Conservation (phyloP, 2,888 invertebrate species). For the Leptarthrus brevirostris region DNA sequence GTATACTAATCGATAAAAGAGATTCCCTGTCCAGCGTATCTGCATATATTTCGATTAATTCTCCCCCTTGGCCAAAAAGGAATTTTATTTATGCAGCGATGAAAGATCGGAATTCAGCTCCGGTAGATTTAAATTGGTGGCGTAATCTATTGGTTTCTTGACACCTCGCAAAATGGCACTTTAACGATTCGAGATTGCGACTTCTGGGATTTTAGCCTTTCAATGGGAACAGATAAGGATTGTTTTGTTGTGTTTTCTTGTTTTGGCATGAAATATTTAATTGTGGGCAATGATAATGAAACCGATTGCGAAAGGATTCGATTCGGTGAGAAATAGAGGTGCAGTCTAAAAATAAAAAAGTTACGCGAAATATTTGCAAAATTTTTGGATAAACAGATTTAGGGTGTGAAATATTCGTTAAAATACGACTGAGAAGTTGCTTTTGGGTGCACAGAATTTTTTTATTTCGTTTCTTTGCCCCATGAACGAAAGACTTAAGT, state of each 20-base stretch:
- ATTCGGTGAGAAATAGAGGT: background rate
- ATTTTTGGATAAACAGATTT: background rate
- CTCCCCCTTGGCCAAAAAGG: slow-evolving; percentile 36
- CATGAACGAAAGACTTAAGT: background rate
- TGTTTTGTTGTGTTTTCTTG: slow-evolving; percentile 24
- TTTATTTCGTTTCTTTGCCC: background rate
- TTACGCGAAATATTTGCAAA: too few species aligned
- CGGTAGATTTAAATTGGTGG: slow-evolving; percentile 47
- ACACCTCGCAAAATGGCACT: slow-evolving; percentile 48
- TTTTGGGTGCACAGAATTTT: background rate
- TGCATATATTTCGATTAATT: slow-evolving; percentile 44
- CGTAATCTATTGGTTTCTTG: slow-evolving; percentile 49
- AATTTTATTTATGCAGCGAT: slow-evolving; percentile 48
- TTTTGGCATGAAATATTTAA: slow-evolving; percentile 31
- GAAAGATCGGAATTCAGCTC: slow-evolving; percentile 47
- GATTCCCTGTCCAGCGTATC: slow-evolving; percentile 45
- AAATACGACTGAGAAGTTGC: background rate
- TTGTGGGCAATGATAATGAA: slow-evolving; percentile 15
- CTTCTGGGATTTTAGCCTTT: slow-evolving; percentile 32
- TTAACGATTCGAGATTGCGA: slow-evolving; percentile 47
- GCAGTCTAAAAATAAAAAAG: background rate
- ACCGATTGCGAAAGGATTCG: slow-evolving; percentile 24
- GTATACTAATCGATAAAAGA: slow-evolving; percentile 50
- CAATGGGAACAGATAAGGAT: slow-evolving; percentile 25
- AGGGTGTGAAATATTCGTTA: background rate